Evolutionary conservation across 2,888 invertebrate genomes (phyloP).

Genomic region (Dione vanillae): DNA sequence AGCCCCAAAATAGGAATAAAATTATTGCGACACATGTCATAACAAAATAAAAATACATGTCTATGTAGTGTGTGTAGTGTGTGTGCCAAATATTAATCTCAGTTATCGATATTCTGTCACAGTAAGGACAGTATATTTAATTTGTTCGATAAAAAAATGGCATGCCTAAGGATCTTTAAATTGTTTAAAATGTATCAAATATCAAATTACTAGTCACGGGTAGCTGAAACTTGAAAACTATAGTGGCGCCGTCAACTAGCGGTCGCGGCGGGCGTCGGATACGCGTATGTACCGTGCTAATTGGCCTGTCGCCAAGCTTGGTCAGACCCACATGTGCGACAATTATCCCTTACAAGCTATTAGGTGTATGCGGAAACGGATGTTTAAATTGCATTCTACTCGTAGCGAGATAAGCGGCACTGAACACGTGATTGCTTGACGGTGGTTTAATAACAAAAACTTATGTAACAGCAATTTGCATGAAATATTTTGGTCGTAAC

Average conservation of each 20-base stretch:
- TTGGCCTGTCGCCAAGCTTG: constrained; percentile 79
- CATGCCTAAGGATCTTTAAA: neutral
- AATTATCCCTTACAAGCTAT: constrained; percentile 82
- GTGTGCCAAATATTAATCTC: too few relatives aligned
- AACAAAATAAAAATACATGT: neutral
- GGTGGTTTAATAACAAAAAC: constrained; percentile 9
- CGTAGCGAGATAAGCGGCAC: constrained; percentile 64
- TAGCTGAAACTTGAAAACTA: constrained; percentile 53
- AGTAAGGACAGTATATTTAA: neutral
- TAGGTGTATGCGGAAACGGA: constrained; percentile 83
- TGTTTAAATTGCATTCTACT: constrained; percentile 79
- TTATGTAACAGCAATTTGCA: constrained; percentile 1
- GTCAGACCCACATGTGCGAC: constrained; percentile 79
- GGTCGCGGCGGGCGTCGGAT: constrained; percentile 62
- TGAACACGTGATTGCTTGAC: constrained; percentile 40
- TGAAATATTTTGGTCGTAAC: neutral
- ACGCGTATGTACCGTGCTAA: constrained; percentile 71
- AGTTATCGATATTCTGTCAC: too few relatives aligned
- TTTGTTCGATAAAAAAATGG: neutral
- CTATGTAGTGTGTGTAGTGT: too few relatives aligned
- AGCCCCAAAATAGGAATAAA: neutral
- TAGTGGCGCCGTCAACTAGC: constrained; percentile 51
- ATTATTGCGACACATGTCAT: neutral
- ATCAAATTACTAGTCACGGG: constrained; percentile 62
- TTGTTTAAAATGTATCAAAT: constrained; percentile 30